Evolutionary conservation across 2,888 invertebrate species (phyloP).

Genomic region (Fragum sueziense): DNA sequence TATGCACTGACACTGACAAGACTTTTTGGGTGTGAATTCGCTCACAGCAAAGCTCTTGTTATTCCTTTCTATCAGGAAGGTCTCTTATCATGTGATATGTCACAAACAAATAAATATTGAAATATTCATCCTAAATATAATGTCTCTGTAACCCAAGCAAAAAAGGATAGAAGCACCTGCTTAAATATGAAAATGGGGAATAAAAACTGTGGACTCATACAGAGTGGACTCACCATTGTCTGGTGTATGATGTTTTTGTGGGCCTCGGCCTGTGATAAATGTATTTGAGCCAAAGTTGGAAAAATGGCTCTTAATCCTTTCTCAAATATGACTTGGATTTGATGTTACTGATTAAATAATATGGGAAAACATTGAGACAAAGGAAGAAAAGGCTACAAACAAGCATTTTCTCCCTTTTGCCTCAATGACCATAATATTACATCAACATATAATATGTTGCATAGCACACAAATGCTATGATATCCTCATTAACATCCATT

Average conservation of each 20-base stretch:
- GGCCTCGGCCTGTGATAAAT: background rate
- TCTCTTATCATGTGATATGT: too few relatives aligned
- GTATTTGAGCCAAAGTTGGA: background rate
- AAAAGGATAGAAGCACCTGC: background rate
- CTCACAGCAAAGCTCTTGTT: too few relatives aligned
- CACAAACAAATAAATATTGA: too few relatives aligned
- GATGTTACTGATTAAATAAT: background rate
- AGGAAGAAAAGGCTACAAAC: background rate
- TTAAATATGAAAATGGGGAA: background rate
- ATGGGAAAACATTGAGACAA: background rate
- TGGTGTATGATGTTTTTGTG: conserved; percentile 3
- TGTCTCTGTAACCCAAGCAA: background rate
- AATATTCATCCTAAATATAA: background rate
- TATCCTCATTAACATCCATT: too few relatives aligned
- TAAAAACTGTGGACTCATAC: background rate
- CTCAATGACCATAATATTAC: too few relatives aligned
- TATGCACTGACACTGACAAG: too few relatives aligned
- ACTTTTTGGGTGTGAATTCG: too few relatives aligned
- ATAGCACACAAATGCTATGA: too few relatives aligned
- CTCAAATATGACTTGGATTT: too few relatives aligned
- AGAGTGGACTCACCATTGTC: conserved; percentile 12
- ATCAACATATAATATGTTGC: too few relatives aligned
- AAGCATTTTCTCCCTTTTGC: background rate
- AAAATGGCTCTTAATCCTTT: background rate
- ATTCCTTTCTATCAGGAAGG: too few relatives aligned